These are phyloP conservation scores for Psittacus erithacus DNA, from an alignment of 2,113 vertebrate genomes.

Conservation along the genomic window DNA sequence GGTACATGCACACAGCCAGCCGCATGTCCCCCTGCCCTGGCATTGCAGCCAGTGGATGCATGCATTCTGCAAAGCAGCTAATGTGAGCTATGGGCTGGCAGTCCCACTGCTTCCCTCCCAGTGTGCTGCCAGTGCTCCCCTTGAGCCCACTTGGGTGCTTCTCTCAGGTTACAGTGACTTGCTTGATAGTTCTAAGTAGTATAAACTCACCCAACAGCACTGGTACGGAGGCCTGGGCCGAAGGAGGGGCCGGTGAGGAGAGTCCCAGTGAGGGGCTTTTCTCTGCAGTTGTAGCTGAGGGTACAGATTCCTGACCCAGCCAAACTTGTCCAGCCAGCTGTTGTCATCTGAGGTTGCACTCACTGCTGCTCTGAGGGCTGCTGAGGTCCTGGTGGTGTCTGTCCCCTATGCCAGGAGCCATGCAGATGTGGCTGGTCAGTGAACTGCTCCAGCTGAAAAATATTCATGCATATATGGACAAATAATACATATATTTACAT, in stretches of 20 bases:
- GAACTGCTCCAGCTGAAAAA: neutral
- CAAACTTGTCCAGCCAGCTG: neutral
- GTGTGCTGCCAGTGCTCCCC: neutral
- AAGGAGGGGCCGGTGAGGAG: neutral
- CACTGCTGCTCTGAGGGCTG: neutral
- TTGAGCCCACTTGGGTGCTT: rapidly evolving
- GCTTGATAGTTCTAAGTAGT: neutral
- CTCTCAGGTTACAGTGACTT: neutral
- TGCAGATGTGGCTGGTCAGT: neutral
- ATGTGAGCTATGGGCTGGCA: neutral
- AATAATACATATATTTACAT: neutral
- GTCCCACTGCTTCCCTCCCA: neutral
- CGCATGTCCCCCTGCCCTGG: rapidly evolving
- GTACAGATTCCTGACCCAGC: neutral
- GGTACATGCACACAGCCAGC: rapidly evolving
- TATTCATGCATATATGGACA: neutral
- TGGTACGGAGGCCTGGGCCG: neutral
- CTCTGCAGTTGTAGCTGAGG: neutral
- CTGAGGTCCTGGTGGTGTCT: neutral
- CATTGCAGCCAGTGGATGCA: neutral
- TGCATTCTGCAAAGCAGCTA: neutral
- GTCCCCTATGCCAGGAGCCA: neutral
- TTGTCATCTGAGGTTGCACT: neutral
- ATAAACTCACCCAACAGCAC: neutral
- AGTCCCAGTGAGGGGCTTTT: neutral